Evolutionary conservation across 2,797 vertebrate genomes (phyloP), one percentile per base, ranked within the genome.

Genomic region (Lepilemur ruficaudatus): DNA sequence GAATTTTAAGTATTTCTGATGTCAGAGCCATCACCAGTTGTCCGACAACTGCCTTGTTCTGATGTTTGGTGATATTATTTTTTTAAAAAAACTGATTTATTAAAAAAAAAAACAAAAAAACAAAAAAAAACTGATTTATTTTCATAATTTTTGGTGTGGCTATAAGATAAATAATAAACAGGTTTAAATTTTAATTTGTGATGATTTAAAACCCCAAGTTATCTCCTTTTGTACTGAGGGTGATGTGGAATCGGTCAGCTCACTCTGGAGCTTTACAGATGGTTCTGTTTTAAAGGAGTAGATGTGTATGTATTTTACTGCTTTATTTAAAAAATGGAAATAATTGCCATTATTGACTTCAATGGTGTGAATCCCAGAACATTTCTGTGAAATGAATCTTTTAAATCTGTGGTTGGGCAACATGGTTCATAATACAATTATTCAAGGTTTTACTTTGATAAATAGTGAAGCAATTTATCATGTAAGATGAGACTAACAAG

Each of bases 261-360:
- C 35, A 67, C 10, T 50, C 14, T 57, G 12, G 35, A 81, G 25
- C 5, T 55, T 92, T 89, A n/a, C 1, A 86, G 50, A 22, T 76
- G 23, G 10, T 32, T 80, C 43, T 88, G 22, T 72, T 83, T 70
- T 93, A 86, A 86, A 87, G 61, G n/a, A 46, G 69, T 12, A 91
- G 4, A n/a, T 48, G 5, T 4, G 4, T 72, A 20, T 35, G 73
- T 76, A 83, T 65, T 78, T 83, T 90, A 41, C 14, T 55, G 30
- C 35, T 73, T 76, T 65, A n/a, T 89, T 96, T 91, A 8, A 72
- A 75, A 95, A 96, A 43, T 78, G 30, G 61, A 57, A 94, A 61
- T 78, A 87, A 48, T 87, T 85, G 59, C 32, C 30, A 23, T 84
- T 59, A 50, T 48, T 92, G 32, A 59, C 48, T 75, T 73, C 43